phyloP scores from a whole-genome alignment of 2,888 invertebrate species.

The Caenorhabditis sp. region DNA sequence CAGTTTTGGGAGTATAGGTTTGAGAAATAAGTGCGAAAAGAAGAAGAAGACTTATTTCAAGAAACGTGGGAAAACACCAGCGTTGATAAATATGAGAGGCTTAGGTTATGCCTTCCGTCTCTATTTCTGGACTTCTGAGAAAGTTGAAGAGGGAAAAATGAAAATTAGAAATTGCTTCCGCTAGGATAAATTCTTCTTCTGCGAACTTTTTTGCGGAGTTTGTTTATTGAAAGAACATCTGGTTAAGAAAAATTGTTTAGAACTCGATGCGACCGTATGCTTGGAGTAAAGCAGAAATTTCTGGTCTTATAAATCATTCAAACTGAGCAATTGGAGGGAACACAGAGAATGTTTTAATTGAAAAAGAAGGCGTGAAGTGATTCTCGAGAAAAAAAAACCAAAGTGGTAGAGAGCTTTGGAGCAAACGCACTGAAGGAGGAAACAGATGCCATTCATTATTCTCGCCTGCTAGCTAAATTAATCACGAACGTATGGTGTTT shows the following conservation, averaged over 20 bases:
- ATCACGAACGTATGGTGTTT: conserved; percentile 51
- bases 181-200: conserved; percentile 10
- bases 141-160: not conserved
- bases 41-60: conserved; percentile 31
- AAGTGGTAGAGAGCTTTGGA: not conserved
- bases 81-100: conserved; percentile 32
- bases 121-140: conserved; percentile 22
- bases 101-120: conserved; percentile 3
- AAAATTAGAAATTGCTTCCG: conserved; percentile 11
- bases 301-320: too few species aligned
- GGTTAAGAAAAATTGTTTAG: not conserved
- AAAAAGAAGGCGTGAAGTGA: conserved; percentile 14
- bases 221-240: conserved; percentile 10
- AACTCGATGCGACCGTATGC: too few species aligned
- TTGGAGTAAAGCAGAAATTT: too few species aligned
- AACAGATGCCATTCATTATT: conserved; percentile 44
- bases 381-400: conserved; percentile 1
- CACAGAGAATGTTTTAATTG: conserved; percentile 12
- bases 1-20: not conserved
- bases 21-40: conserved; percentile 26
- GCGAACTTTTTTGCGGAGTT: not conserved
- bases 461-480: conserved; percentile 28
- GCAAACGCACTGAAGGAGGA: not conserved
- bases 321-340: not conserved
- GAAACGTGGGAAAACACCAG: conserved; percentile 29